Percentiles rank a stretch among this genome's conserved stretches.
Conservation (phyloP, 1,140 invertebrate genomes). For the Drosophila melanogaster region DNA sequence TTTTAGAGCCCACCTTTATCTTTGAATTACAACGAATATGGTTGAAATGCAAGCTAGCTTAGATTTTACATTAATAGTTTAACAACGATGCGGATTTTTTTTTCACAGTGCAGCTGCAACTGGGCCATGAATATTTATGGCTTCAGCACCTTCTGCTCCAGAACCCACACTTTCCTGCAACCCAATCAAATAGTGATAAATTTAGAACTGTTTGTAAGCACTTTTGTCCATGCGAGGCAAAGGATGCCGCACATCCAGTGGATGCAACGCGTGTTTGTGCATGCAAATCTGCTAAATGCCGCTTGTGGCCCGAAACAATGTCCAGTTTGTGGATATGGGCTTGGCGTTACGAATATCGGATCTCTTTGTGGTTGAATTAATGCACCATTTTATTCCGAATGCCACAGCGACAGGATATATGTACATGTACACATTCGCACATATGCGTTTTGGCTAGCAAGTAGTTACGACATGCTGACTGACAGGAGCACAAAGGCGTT, state of each 20-base stretch:
- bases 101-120: not conserved
- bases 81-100: not conserved
- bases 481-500: slow-evolving; percentile 20
- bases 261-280: slow-evolving; percentile 33
- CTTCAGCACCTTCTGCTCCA: not conserved
- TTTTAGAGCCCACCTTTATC: too few relatives aligned
- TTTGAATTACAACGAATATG: too few relatives aligned
- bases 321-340: not conserved
- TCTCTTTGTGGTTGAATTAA: slow-evolving; percentile 16
- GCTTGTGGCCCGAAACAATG: slow-evolving; percentile 13
- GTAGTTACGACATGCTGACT: slow-evolving; percentile 38
- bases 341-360: not conserved
- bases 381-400: slow-evolving; percentile 23
- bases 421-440: not conserved
- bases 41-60: too few relatives aligned
- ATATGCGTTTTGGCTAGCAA: slow-evolving; percentile 10
- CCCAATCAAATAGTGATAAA: slow-evolving; percentile 38
- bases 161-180: not conserved
- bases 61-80: too few relatives aligned
- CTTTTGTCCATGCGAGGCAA: not conserved
- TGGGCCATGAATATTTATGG: slow-evolving; percentile 23
- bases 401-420: too few relatives aligned
- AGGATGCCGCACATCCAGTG: not conserved
- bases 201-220: slow-evolving; percentile 22
- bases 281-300: slow-evolving; percentile 49